Evolutionary conservation across 2,888 invertebrate genomes (phyloP).

Genomic region (Pachliopta kotzebuea): DNA sequence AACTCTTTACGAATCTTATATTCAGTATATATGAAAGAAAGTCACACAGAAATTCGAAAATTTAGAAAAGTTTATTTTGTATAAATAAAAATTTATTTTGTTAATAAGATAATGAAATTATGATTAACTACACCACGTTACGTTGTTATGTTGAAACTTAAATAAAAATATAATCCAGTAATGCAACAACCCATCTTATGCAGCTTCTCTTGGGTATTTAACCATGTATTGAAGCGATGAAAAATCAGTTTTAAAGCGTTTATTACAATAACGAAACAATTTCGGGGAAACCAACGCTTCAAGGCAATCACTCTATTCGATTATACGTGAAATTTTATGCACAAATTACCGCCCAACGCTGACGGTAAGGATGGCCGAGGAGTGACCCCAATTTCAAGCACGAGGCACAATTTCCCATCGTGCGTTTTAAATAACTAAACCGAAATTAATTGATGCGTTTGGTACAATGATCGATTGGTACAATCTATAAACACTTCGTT

Average conservation of each 20-base stretch:
- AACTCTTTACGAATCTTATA: too few species aligned
- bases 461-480: slow-evolving; percentile 48
- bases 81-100: too few species aligned
- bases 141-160: too few species aligned
- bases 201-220: slow-evolving; percentile 7
- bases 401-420: slow-evolving; percentile 1
- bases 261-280: slow-evolving; percentile 21
- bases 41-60: too few species aligned
- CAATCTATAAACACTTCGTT: slow-evolving; percentile 43
- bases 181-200: neutral
- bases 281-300: neutral
- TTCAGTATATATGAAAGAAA: too few species aligned
- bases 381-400: slow-evolving; percentile 17
- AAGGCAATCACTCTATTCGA: neutral
- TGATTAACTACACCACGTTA: too few species aligned
- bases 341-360: slow-evolving; percentile 9
- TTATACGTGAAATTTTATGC: slow-evolving; percentile 22
- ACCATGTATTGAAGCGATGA: slow-evolving; percentile 1
- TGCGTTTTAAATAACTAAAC: slow-evolving; percentile 2
- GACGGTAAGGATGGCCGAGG: neutral
- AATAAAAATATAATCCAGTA: too few species aligned
- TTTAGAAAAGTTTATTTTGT: too few species aligned
- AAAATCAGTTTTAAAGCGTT: slow-evolving; percentile 11
- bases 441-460: slow-evolving; percentile 33
- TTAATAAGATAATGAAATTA: too few species aligned